Conservation (phyloP, 2,888 invertebrate species). For the Margaritifera margaritifera region DNA sequence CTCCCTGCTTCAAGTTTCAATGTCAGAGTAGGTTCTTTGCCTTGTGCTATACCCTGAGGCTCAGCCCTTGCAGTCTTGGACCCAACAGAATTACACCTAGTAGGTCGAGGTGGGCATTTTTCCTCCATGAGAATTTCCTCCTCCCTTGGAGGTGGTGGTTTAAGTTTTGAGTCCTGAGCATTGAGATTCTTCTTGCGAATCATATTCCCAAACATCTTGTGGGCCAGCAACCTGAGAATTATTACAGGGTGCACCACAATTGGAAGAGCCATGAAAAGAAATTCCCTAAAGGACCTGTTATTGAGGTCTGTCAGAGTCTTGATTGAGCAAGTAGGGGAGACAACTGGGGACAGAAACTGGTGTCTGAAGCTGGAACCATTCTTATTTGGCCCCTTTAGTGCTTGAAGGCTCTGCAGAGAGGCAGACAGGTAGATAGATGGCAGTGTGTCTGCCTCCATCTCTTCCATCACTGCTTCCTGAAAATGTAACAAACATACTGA, state of each 20-base stretch:
- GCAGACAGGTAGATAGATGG: constrained; percentile 52
- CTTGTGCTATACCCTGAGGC: not conserved
- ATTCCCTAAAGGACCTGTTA: constrained; percentile 60
- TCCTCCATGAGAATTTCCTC: constrained; percentile 50
- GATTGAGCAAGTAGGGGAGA: constrained; percentile 60
- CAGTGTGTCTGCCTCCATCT: constrained; percentile 39
- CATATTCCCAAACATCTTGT: constrained; percentile 76
- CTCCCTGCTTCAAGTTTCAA: constrained; percentile 17
- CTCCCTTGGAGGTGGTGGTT: constrained; percentile 59
- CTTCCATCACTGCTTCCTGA: constrained; percentile 61
- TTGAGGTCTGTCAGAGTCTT: constrained; percentile 56
- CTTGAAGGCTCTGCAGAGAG: constrained; percentile 41
- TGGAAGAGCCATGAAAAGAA: constrained; percentile 72
- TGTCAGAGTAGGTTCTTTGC: not conserved
- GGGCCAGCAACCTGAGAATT: constrained; percentile 76
- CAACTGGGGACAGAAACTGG: constrained; percentile 52
- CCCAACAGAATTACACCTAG: constrained; percentile 34
- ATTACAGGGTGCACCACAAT: constrained; percentile 77
- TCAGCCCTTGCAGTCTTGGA: constrained; percentile 7
- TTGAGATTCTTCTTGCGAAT: constrained; percentile 73
- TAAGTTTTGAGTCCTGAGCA: constrained; percentile 50
- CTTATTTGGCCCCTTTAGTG: constrained; percentile 7
- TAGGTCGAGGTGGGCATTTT: constrained; percentile 50
- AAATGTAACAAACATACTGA: constrained; percentile 13
- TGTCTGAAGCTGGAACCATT: constrained; percentile 4